Conservation (phyloP, 2,888 invertebrate species). For the Aphodius granarius region DNA sequence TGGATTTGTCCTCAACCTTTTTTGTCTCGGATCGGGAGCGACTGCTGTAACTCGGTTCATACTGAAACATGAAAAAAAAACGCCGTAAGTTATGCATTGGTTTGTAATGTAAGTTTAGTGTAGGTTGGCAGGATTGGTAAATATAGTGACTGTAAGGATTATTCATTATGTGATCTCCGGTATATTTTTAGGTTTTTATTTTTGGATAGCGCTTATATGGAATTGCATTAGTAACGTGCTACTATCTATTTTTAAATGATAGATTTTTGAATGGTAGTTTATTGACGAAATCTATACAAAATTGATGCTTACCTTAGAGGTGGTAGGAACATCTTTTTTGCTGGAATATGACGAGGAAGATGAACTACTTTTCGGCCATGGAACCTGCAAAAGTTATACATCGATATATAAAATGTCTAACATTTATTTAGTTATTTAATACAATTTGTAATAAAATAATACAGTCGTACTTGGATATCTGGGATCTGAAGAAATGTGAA, state of each 20-base stretch:
- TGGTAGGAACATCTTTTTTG: conserved; percentile 20
- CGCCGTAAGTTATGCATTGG: not conserved
- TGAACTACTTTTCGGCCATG: conserved; percentile 25
- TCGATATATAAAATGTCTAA: no score
- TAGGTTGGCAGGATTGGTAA: not conserved
- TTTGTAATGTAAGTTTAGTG: not conserved
- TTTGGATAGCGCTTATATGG: not conserved
- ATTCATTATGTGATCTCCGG: not conserved
- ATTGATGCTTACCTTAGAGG: conserved; percentile 23
- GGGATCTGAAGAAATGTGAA: no score
- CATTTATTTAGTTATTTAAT: no score
- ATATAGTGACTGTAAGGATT: not conserved
- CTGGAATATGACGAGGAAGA: conserved; percentile 15
- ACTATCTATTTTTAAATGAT: not conserved
- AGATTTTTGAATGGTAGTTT: no score
- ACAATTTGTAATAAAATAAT: no score
- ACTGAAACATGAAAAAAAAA: conserved; percentile 39
- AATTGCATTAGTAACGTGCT: not conserved
- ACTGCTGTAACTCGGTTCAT: conserved; percentile 43
- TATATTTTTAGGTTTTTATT: not conserved
- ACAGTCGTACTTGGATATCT: no score
- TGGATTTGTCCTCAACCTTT: conserved; percentile 42
- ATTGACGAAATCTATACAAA: not conserved
- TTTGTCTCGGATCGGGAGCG: conserved; percentile 42
- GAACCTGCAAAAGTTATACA: conserved; percentile 21